Base-by-base conservation (phyloP, 2,888 invertebrate species). In the Ferdinandea cuprea region DNA sequence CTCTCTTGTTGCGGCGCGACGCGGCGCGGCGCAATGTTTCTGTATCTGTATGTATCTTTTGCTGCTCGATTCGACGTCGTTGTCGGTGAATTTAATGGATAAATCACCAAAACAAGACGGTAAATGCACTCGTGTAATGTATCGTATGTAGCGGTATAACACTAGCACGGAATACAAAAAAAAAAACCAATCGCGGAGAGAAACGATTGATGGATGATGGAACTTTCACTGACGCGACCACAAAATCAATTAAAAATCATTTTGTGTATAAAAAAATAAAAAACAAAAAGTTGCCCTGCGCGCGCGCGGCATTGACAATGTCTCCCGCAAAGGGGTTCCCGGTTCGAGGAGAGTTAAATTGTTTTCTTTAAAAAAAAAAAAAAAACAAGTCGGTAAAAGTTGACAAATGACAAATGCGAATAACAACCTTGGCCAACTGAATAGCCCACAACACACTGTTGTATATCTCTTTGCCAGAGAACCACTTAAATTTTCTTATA, bases 201-300 rank as follows among this genome's bases (percentile, higher is more conserved):
- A 61, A 77, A 83, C 77, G 81, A 77, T 77, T 77, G 81, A 76
- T 76, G 63, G 65, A 58, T 76, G 59, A 21, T 83, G 78, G 63
- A 83, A 83, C 83, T 83, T 83, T 83, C 83, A 83, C 83, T 83
- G 83, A 83, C 72, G 78, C 83, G 83, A 68, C 83, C 83, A 69
- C 83, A 78, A 78, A 83, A 83, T 83, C 83, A 83, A 83, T 83
- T 83, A 83, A 83, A 83, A 83, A 78, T 46, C 83, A 78, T 83
- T 78, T 78, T 77, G 78, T 81, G 80, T 76, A 54, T 30, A 25
- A 9, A n/a, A n/a, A n/a, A n/a, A n/a, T n/a, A n/a, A n/a, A n/a
- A n/a, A n/a, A n/a, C n/a, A n/a, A n/a, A n/a, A 17, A 54, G 65
- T 50, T 58, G 65, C 65, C 54, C 44, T 52, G 59, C 30, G 65